Evolutionary conservation across 2,888 invertebrate species (phyloP), one percentile per base, ranked within the genome.

Genomic region (Adelognathus sp.): DNA sequence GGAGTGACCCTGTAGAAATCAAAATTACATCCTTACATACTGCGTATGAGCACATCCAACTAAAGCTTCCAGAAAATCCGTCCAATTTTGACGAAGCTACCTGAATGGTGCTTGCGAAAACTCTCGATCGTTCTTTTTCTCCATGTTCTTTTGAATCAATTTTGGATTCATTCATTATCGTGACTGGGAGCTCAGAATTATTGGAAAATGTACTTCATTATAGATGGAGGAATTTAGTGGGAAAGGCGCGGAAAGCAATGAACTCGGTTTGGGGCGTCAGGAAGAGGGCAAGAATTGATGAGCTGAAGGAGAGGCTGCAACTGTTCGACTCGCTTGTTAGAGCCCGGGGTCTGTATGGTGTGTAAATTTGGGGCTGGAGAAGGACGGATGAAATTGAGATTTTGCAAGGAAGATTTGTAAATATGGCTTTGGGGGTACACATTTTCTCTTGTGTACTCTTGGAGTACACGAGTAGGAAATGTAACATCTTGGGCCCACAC

Each of bases 191-290:
- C n/a, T n/a, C n/a, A n/a, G n/a, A n/a, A n/a, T n/a, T n/a, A n/a
- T n/a, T n/a, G n/a, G n/a, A n/a, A n/a, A n/a, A n/a, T n/a, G n/a
- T n/a, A n/a, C n/a, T n/a, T n/a, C n/a, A n/a, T n/a, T n/a, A n/a
- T n/a, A n/a, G n/a, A n/a, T n/a, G n/a, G 7, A 16, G 44, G 16
- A 24, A 24, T 5, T 18, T 76, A 16, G 60, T 18, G 27, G 64
- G 58, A 1, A 76, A 73, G 24, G 63, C 46, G 33, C 52, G 39
- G n/a, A 79, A 66, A 6, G 73, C 74, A n/a, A 39, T 46, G 5
- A 74, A 58, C 31, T 54, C 63, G 11, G 66, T 69, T n/a, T 77
- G 81, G 69, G 77, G 79, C 6, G 39, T 77, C 0, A 74, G 52
- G 24, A 66, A 64, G 11, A 69, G 67, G 24, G 71, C 76, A 0